Evolutionary conservation across 92 coral and sea anemone genomes (phyloP), one percentile per base, ranked within the genome.

Genomic region (Parazoanthus darwini): DNA sequence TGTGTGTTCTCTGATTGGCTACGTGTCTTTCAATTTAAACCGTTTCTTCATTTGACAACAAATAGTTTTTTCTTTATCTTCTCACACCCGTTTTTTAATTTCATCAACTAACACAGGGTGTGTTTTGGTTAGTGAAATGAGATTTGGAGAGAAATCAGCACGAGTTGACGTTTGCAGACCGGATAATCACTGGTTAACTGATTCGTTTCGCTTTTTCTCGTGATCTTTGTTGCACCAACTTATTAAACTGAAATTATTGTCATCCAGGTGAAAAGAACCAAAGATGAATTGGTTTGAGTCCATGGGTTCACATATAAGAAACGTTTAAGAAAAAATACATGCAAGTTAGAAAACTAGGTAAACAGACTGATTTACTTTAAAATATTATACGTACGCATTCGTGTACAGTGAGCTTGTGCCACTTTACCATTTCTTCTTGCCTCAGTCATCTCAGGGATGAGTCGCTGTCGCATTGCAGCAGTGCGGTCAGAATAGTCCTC

Each of bases 71-170:
- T 29, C 33, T 29, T 29, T 29, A 29, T 29, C 33, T 29, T 29
- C 33, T 29, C 33, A 29, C 33, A 29, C 54, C 8, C 86, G 37
- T 4, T 87, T 42, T 44, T 54, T 78, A 33, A 87, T 87, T 75
- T 44, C 75, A 51, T 23, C 74, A 36, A 63, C 51, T 51, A 51
- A 50, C 36, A 63, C 48, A 36, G 89, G 89, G 75, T 78, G 77
- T 35, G 78, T 77, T 87, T 78, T 87, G 73, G 78, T 50, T 33
- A 74, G 89, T 46, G 89, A 87, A 51, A 87, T 67, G 20, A 86
- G 72, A 22, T 86, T 42, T 39, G 74, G 81, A 46, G 73, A 38
- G 23, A n/a, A 76, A 65, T 63, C 81, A n/a, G 44, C 63, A 43
- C 42, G 74, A 86, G 54, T 78, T 44, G 84, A 37, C 38, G 75